Evolutionary conservation across 2,888 invertebrate genomes (phyloP), one percentile per base, ranked within the genome.

Genomic region (Meliscaeva auricollis): DNA sequence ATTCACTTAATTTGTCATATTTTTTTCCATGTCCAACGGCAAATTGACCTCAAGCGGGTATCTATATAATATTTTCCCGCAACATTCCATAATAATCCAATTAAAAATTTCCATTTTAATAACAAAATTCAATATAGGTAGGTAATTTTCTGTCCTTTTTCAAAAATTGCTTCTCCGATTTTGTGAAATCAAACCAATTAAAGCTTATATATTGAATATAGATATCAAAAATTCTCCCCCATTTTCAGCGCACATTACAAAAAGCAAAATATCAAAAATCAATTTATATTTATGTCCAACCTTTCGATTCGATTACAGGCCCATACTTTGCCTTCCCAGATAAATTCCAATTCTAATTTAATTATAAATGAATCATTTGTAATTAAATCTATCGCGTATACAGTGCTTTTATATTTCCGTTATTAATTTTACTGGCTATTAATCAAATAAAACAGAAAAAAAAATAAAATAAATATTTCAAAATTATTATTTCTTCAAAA

Each of bases 231-330:
- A 17, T 56, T 11, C 30, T 9, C 17, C 38, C 3, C 38, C 38
- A 3, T 9, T 13, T 8, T 11, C 35, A 7, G 3, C 35, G 2
- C 9, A 3, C 35, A 8, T n/a, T n/a, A 38, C 5, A 3, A 38
- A 60, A 41, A n/a, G 35, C 8, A n/a, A 60, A n/a, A 22, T 60
- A 60, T 60, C 38, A 60, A 60, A 60, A 41, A 60, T 60, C 58
- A 60, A 60, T 41, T 22, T 26, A 26, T 60, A 60, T 41, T 22
- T 26, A 26, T 60, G n/a, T n/a, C 11, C 15, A 30, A 44, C 22
- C 8, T n/a, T n/a, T 22, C 9, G 15, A 56, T 22, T 60, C n/a
- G 26, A 41, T 26, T 44, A 56, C 9, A 54, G 9, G 0, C 0
- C n/a, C n/a, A 22, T 3, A 0, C 3, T 9, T 4, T n/a, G 9